Evolutionary conservation across 2,888 invertebrate genomes (phyloP), one percentile per base, ranked within the genome.

Genomic region (Physocephala rufipes): DNA sequence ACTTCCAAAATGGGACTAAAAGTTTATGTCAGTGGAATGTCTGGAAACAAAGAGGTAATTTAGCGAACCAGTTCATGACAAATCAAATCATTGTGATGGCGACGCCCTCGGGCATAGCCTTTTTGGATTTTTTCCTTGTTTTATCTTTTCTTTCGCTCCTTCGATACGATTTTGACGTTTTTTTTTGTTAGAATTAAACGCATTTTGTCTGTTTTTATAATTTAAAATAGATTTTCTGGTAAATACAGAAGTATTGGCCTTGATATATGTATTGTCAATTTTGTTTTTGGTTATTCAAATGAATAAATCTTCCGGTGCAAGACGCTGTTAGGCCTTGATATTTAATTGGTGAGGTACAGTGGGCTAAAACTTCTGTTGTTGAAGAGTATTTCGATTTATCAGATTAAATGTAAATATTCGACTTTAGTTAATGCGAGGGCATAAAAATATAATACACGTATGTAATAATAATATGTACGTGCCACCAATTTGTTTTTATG

Each of bases 31-130:
- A 95, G 95, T 87, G 95, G 95, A 83, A 95, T 95, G 88, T 95
- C 95, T 84, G 95, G 95, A 82, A 95, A 95, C 87, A 95, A 96
- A 89, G 95, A 96, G 93, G 95, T 95, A 88, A n/a, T n/a, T n/a
- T n/a, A n/a, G n/a, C n/a, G n/a, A n/a, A 90, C 15, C 28, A 58
- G 13, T 55, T 12, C 15, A 21, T 53, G 36, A 53, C 21, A 28
- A 58, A 58, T 58, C 26, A 36, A 36, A 36, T 4, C n/a, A n/a
- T n/a, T n/a, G n/a, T n/a, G 36, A 36, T 36, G 36, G 9, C 36
- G 36, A 58, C 58, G 58, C 53, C 53, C 15, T 28, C 9, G 16
- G 28, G 26, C 26, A 21, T 12, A 15, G 12, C 28, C 9, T 13
- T 58, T 16, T 58, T 49, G 3, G 16, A 16, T 58, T 58, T 7